Evolutionary conservation across 1,140 invertebrate genomes (phyloP), one percentile per base, ranked within the genome.

Genomic region (Halesus radiatus): DNA sequence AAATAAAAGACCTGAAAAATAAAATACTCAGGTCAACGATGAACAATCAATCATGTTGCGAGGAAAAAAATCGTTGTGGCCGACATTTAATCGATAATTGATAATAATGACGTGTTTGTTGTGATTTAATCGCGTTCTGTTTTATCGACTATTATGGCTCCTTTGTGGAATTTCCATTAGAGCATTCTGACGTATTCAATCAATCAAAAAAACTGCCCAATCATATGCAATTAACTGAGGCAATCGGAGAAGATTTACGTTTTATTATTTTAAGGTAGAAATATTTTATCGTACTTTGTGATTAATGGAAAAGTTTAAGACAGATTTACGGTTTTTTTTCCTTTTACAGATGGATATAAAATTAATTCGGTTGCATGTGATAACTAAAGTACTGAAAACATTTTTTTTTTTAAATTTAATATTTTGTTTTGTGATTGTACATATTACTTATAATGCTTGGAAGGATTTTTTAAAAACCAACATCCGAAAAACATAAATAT

Each of bases 31-130:
- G 53, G 53, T 58, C 72, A 75, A 75, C 68, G 68, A 52, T 53
- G 53, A 75, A 29, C 54, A 54, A 75, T 75, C 72, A 75, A 75
- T 75, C 72, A 75, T 58, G 20, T 29, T n/a, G 53, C 45, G 26
- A 26, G 53, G 23, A 58, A 60, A 75, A n/a, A 75, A 75, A 75
- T 32, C 20, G 22, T 56, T 75, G 72, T 32, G 18, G 29, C 15
- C 6, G 72, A 75, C 72, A 29, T 75, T 58, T 75, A 75, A 75
- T 75, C 72, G 54, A 75, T 75, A 75, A 75, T 75, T 75, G 72
- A 75, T 75, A 75, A 75, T 58, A 75, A 75, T 32, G 53, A 75
- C 54, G 72, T 75, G 72, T 75, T 75, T 75, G 72, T 75, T 75
- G 53, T 58, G 72, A 75, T 75, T 75, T 75, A 75, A 75, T 75